Evolutionary conservation across 1,140 invertebrate genomes (phyloP).

Genomic region (Spodoptera litura): DNA sequence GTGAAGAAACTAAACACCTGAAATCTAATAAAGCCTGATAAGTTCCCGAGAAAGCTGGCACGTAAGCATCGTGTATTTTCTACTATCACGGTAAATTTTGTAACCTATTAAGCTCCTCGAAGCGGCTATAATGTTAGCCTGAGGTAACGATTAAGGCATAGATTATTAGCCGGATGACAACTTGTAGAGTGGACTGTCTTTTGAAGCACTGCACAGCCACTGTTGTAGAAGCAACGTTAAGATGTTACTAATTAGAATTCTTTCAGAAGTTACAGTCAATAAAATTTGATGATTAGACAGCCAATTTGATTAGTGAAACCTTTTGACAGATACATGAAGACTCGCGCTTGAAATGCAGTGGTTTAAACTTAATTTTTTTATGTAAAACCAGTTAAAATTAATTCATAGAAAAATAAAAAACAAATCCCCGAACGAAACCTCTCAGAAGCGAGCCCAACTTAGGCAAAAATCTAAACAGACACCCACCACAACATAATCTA

Average conservation of each 20-base stretch:
- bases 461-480: slow-evolving; percentile 47
- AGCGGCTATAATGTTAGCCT: slow-evolving; percentile 83
- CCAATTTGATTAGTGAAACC: too few species aligned
- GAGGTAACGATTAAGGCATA: slow-evolving; percentile 83
- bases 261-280: too few species aligned
- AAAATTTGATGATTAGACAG: too few species aligned
- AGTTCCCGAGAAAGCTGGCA: slow-evolving; percentile 71
- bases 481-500: slow-evolving; percentile 50
- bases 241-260: too few species aligned
- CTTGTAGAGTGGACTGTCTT: slow-evolving; percentile 45
- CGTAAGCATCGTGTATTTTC: slow-evolving; percentile 81
- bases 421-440: neutral
- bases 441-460: slow-evolving; percentile 31
- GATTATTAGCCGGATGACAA: slow-evolving; percentile 63
- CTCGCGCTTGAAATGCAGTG: too few species aligned
- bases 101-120: slow-evolving; percentile 84
- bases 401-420: too few species aligned
- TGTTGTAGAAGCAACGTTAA: too few species aligned
- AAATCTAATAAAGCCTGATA: slow-evolving; percentile 74
- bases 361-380: too few species aligned
- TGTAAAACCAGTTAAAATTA: too few species aligned
- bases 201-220: too few species aligned
- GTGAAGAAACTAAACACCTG: slow-evolving; percentile 68
- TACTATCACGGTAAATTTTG: slow-evolving; percentile 84
- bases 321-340: too few species aligned